Base-by-base conservation (phyloP, 2,888 invertebrate species). In the Noctuana brunneofusca region DNA sequence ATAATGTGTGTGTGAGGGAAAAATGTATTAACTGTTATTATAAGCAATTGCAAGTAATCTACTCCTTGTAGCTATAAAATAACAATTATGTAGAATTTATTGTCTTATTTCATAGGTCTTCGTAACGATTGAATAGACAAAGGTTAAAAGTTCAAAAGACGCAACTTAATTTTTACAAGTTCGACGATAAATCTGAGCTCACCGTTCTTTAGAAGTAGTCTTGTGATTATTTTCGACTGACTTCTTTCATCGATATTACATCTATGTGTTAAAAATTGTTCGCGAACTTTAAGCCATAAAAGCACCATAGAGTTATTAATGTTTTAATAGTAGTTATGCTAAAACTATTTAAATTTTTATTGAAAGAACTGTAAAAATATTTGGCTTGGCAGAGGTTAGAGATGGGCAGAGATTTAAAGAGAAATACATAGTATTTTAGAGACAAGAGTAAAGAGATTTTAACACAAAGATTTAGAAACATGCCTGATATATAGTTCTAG, bases 91-190 rank as follows among this genome's bases (percentile, higher is more conserved):
- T 43, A 43, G 20, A 43, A 20, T 43, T 43, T 43, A 43, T 43
- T 43, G 43, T 43, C 43, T 43, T 43, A 43, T 43, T 9, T 18
- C 43, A 43, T 43, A 9, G 43, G 2, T 38, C n/a, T 38, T 14
- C 12, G 5, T 38, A 30, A 3, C 30, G 8, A 1, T 30, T 30
- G 6, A 30, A 30, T 5, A 30, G 3, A 8, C 8, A 6, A 3
- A 30, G 30, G 8, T 30, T 30, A 6, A 38, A 38, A 12, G 38
- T n/a, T 38, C 38, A n/a, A 3, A 38, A 14, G 12, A n/a, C 1
- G n/a, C 3, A 2, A n/a, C n/a, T n/a, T n/a, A n/a, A n/a, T n/a
- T n/a, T n/a, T n/a, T n/a, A n/a, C n/a, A n/a, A n/a, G n/a, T n/a
- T n/a, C n/a, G n/a, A n/a, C n/a, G n/a, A n/a, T n/a, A n/a, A n/a